A percentile compares a stretch with the other conserved stretches of the same genome.
Evolutionary conservation across 2,113 vertebrate species (phyloP).

Genomic region (Numida meleagris): DNA sequence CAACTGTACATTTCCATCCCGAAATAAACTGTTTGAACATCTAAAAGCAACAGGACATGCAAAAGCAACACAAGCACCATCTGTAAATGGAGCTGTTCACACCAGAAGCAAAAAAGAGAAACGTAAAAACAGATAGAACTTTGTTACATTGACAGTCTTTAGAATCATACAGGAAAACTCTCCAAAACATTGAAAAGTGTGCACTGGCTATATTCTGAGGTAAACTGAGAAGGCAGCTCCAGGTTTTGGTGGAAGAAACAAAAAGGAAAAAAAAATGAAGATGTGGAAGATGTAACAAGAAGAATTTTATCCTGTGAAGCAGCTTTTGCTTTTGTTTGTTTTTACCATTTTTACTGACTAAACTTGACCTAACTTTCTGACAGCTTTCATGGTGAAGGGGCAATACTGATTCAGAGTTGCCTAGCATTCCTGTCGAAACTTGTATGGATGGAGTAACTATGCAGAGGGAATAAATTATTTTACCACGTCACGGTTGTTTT

Average conservation of each 20-base stretch:
- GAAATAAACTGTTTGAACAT: slow-evolving; percentile 96
- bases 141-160: neutral
- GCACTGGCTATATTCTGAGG: neutral
- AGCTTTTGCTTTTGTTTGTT: slow-evolving; percentile 37
- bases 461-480: slow-evolving; percentile 77
- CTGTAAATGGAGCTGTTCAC: slow-evolving; percentile 46
- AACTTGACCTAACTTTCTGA: slow-evolving; percentile 2
- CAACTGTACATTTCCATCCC: slow-evolving; percentile 84
- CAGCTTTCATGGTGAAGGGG: neutral
- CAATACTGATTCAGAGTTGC: slow-evolving; percentile 9
- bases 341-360: slow-evolving; percentile 25
- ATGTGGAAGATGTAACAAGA: neutral
- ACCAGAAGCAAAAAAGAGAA: slow-evolving; percentile 88
- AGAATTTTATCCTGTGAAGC: slow-evolving; percentile 34
- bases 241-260: neutral
- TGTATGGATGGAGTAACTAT: slow-evolving; percentile 16
- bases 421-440: neutral
- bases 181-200: slow-evolving; percentile 31
- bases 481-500: slow-evolving; percentile 37
- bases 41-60: slow-evolving; percentile 91
- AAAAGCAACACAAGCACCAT: slow-evolving; percentile 60
- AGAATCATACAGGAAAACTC: neutral
- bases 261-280: neutral
- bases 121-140: slow-evolving; percentile 84
- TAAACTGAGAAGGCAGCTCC: slow-evolving; percentile 28